Evolutionary conservation across 2,888 invertebrate genomes (phyloP).

Genomic region (Ochlodes sylvanus): DNA sequence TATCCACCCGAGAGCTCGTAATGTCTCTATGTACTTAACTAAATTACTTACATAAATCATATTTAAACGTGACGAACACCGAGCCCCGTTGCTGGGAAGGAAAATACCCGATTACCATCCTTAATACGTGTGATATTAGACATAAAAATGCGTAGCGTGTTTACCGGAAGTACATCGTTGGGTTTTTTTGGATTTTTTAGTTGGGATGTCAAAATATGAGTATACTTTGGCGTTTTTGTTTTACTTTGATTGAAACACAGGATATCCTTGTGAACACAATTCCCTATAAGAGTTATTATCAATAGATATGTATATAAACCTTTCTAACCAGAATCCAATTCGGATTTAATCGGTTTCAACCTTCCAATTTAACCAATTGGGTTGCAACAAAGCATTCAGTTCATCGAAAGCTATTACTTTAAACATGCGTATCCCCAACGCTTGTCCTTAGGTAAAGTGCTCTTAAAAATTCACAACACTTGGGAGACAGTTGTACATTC

Average conservation of each 20-base stretch:
- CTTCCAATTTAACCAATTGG: too few species aligned
- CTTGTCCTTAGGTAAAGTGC: conserved; percentile 25
- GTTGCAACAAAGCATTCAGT: too few species aligned
- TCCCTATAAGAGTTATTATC: too few species aligned
- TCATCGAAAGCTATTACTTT: background rate
- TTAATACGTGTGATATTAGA: conserved; percentile 1
- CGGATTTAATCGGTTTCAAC: too few species aligned
- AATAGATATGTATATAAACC: too few species aligned
- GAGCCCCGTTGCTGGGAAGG: conserved; percentile 49
- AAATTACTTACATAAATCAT: conserved; percentile 85
- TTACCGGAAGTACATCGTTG: background rate
- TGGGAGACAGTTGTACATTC: conserved; percentile 35
- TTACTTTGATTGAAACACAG: too few species aligned
- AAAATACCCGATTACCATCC: background rate
- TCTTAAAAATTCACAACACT: conserved; percentile 39
- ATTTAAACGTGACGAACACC: conserved; percentile 80
- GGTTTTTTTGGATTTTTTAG: background rate
- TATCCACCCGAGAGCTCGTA: conserved; percentile 68
- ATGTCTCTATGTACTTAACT: conserved; percentile 82
- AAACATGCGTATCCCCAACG: conserved; percentile 12
- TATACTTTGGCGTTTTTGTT: too few species aligned
- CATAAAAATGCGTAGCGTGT: background rate
- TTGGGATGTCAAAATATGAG: too few species aligned
- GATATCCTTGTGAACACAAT: too few species aligned
- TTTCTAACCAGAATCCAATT: too few species aligned